These are phyloP conservation scores for Aphelenchoides avenae DNA, from an alignment of 1,140 invertebrate genomes.

Conservation along the genomic window DNA sequence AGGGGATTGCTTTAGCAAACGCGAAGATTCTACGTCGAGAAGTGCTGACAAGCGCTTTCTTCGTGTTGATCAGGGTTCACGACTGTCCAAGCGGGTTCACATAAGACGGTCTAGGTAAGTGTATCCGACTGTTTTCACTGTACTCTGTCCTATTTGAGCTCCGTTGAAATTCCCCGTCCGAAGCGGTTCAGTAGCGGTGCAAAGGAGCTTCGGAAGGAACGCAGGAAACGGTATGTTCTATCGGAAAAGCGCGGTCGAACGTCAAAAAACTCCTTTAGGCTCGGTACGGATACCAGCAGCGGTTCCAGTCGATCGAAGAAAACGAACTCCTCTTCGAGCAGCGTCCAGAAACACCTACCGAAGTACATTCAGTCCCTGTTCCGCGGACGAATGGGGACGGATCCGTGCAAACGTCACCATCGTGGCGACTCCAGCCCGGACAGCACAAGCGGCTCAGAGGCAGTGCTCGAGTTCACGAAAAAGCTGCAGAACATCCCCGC, in stretches of 20 bases:
- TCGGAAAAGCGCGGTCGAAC: too few species aligned
- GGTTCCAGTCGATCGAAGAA: slow-evolving; percentile 57
- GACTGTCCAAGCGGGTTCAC: slow-evolving; percentile 53
- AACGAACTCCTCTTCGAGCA: slow-evolving; percentile 46
- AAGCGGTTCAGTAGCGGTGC: slow-evolving; percentile 57
- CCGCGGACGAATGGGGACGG: slow-evolving; percentile 55
- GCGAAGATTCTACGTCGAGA: slow-evolving; percentile 44
- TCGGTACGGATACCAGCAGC: slow-evolving; percentile 56
- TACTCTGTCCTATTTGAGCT: slow-evolving; percentile 35
- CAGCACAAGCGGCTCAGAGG: slow-evolving; percentile 53
- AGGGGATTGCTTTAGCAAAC: slow-evolving; percentile 49
- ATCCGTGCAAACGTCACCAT: slow-evolving; percentile 39
- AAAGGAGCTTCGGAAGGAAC: slow-evolving; percentile 55
- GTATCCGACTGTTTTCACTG: background rate
- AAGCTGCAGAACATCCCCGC: slow-evolving; percentile 58
- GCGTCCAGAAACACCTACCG: slow-evolving; percentile 56
- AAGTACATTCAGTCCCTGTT: slow-evolving; percentile 58
- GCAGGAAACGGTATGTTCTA: slow-evolving; percentile 41
- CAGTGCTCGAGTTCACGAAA: slow-evolving; percentile 57
- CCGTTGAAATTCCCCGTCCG: slow-evolving; percentile 56
- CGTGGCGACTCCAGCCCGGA: slow-evolving; percentile 57
- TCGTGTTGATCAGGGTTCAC: slow-evolving; percentile 51
- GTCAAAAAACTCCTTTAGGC: slow-evolving; percentile 31
- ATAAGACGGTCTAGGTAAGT: slow-evolving; percentile 53
- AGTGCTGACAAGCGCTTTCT: slow-evolving; percentile 52